Conservation (phyloP, 2,113 vertebrate genomes). For the Malaclemys terrapin region DNA sequence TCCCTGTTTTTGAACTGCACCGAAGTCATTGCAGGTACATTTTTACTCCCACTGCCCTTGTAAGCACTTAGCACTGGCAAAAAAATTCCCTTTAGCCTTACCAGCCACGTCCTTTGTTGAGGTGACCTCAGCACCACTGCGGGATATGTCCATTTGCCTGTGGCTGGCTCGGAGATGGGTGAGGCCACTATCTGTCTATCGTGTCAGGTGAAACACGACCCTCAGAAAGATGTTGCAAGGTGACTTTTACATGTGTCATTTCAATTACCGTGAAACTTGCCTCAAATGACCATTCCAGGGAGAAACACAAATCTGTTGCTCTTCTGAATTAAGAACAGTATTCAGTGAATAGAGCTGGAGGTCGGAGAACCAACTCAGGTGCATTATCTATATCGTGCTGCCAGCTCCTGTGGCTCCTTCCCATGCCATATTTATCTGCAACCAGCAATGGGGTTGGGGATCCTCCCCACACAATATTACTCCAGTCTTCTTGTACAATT, state of each 20-base stretch:
- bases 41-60: not conserved
- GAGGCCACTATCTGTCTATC: not conserved
- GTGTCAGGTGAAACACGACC: rapidly evolving
- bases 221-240: not conserved
- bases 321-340: not conserved
- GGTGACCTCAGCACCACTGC: not conserved
- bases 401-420: not conserved
- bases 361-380: rapidly evolving
- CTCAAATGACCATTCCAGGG: not conserved
- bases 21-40: not conserved
- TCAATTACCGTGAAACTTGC: not conserved
- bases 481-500: too few species aligned
- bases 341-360: not conserved
- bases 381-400: not conserved
- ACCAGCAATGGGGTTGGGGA: too few species aligned
- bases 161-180: rapidly evolving
- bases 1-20: not conserved
- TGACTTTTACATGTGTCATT: not conserved
- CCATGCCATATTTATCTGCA: too few species aligned
- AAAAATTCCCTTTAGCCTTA: not conserved
- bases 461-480: too few species aligned
- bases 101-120: not conserved
- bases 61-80: not conserved
- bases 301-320: not conserved
- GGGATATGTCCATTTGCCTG: not conserved